Evolutionary conservation across 2,797 vertebrate genomes (phyloP).

Genomic region (Lacerta bilineata): DNA sequence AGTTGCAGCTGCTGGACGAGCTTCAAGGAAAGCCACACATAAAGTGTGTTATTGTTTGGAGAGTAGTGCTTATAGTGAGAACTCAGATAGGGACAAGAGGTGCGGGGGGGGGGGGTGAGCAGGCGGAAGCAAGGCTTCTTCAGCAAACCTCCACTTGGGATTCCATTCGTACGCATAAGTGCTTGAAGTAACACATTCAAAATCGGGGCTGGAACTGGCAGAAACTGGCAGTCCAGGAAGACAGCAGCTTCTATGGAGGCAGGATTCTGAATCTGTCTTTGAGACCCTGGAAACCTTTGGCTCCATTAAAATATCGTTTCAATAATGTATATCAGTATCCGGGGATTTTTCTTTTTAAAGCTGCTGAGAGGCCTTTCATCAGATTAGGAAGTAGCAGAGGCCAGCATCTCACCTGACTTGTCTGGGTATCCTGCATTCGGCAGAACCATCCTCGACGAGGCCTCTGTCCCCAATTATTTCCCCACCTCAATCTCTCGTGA

Average conservation of each 20-base stretch:
- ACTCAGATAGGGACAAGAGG: not conserved
- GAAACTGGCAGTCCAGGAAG: conserved; percentile 24
- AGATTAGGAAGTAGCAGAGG: not conserved
- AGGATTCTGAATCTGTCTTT: conserved; percentile 24
- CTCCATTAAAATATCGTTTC: conserved; percentile 29
- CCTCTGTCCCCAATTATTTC: conserved; percentile 17
- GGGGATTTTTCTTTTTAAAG: not conserved
- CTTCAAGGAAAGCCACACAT: no score
- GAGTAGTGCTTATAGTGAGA: no score
- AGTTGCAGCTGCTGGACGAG: no score
- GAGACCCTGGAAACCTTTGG: not conserved
- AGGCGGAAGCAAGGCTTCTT: not conserved
- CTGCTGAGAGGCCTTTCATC: conserved; percentile 2
- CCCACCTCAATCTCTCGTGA: conserved; percentile 23
- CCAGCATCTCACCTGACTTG: not conserved
- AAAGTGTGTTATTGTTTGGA: no score
- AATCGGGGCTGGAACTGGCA: not conserved
- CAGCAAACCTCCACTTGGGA: not conserved
- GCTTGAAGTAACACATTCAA: not conserved
- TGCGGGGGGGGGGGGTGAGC: not conserved
- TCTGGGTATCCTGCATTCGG: conserved; percentile 11
- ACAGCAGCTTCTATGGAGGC: not conserved
- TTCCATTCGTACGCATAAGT: not conserved
- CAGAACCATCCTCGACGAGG: conserved; percentile 23
- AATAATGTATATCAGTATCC: not conserved